Percentiles rank a stretch among this genome's conserved stretches.
phyloP scores from a whole-genome alignment of 2,113 vertebrate genomes.

The Myrmecophaga tridactyla region DNA sequence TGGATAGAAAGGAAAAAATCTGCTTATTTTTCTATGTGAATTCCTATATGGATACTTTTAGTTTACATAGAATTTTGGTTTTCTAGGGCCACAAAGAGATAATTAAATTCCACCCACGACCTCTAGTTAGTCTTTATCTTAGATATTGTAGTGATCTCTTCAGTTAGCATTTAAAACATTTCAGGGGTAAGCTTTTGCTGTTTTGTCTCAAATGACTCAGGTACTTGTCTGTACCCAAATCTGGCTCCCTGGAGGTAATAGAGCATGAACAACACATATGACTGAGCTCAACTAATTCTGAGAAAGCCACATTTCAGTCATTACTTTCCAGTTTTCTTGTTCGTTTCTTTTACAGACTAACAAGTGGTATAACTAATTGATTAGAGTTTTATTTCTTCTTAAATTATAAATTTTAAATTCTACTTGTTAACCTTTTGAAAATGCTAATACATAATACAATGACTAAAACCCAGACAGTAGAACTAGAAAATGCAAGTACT shows the following conservation, averaged over 20 bases:
- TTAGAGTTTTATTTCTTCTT: slow-evolving; percentile 42
- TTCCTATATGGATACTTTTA: slow-evolving; percentile 44
- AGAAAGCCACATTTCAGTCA: slow-evolving; percentile 71
- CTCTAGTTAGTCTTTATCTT: slow-evolving; percentile 28
- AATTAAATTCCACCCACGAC: background rate
- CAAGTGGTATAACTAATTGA: slow-evolving; percentile 50
- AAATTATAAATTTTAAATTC: slow-evolving; percentile 45
- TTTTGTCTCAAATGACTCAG: slow-evolving; percentile 68
- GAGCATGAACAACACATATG: slow-evolving; percentile 37
- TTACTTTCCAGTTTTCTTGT: slow-evolving; percentile 65
- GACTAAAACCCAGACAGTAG: background rate
- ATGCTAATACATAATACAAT: slow-evolving; percentile 35
- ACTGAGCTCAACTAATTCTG: slow-evolving; percentile 65
- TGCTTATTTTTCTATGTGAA: slow-evolving; percentile 9
- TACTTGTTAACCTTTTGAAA: slow-evolving; percentile 44
- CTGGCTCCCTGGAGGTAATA: slow-evolving; percentile 43
- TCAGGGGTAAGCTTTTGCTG: slow-evolving; percentile 43
- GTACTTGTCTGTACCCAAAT: slow-evolving; percentile 60
- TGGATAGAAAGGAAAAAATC: background rate
- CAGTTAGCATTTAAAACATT: slow-evolving; percentile 31
- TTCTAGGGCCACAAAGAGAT: background rate
- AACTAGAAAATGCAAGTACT: slow-evolving; percentile 36
- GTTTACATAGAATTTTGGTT: slow-evolving; percentile 47
- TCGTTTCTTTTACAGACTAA: slow-evolving; percentile 57
- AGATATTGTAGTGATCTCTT: slow-evolving; percentile 27